A percentile compares a stretch with the other conserved stretches of the same genome.
phyloP scores from a whole-genome alignment of 2,797 vertebrate genomes.

The Epinephelus awoara region DNA sequence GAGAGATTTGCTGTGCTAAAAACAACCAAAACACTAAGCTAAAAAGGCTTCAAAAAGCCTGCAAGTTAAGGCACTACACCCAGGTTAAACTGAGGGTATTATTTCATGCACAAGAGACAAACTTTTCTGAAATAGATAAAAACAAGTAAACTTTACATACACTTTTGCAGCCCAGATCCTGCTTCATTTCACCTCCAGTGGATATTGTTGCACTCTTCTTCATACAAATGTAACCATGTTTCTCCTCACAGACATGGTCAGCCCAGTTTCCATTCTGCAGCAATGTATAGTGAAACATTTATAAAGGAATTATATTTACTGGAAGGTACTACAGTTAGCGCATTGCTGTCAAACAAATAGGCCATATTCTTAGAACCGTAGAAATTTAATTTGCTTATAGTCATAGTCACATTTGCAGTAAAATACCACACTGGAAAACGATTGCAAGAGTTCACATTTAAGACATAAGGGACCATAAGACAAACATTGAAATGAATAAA shows the following conservation, averaged over 20 bases:
- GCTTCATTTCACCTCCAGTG: slow-evolving; percentile 62
- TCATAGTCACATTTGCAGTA: too few relatives aligned
- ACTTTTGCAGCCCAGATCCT: slow-evolving; percentile 85
- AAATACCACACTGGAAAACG: too few relatives aligned
- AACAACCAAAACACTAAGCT: background rate
- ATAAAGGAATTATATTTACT: background rate
- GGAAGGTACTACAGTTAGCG: background rate
- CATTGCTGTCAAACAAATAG: background rate
- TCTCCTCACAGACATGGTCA: slow-evolving; percentile 86
- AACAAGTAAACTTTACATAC: slow-evolving; percentile 78
- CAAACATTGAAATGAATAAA: too few relatives aligned
- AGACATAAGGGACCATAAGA: too few relatives aligned
- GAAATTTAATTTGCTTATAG: background rate
- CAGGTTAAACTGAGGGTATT: background rate
- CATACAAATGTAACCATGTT: slow-evolving; percentile 90
- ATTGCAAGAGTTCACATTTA: too few relatives aligned
- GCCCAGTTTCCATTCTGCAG: slow-evolving; percentile 92
- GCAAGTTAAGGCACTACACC: background rate
- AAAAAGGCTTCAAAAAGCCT: background rate
- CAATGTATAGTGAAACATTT: background rate
- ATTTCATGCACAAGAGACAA: background rate
- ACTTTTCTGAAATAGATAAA: background rate
- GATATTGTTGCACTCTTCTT: slow-evolving; percentile 78
- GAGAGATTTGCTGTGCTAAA: background rate
- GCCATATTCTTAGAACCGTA: background rate